A percentile compares a stretch with the other conserved stretches of the same genome.
These are phyloP conservation scores for Babyrousa celebensis DNA, from an alignment of 2,797 vertebrate genomes.

Conservation along the genomic window DNA sequence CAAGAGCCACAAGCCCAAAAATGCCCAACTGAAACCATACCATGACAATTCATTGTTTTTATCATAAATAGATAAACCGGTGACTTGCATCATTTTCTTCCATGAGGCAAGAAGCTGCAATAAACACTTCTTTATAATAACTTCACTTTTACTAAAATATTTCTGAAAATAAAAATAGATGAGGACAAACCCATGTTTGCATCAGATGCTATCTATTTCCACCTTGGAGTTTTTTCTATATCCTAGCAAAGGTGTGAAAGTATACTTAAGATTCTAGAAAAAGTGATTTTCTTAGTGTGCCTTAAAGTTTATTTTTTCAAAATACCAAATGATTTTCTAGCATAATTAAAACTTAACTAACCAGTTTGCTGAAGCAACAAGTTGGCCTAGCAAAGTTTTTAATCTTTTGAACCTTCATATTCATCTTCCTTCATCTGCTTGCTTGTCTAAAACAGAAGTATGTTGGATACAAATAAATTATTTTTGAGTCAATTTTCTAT, in stretches of 20 bases:
- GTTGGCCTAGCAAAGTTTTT: slow-evolving; percentile 34
- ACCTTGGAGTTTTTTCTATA: background rate
- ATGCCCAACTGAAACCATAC: slow-evolving; percentile 7
- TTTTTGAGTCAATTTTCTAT: background rate
- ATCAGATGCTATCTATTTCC: background rate
- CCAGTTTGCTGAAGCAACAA: slow-evolving; percentile 27
- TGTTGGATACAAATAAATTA: background rate
- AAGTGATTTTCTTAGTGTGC: background rate
- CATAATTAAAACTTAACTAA: slow-evolving; percentile 46
- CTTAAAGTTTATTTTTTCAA: slow-evolving; percentile 41
- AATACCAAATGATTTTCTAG: slow-evolving; percentile 53
- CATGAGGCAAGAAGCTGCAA: background rate
- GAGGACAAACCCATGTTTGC: background rate
- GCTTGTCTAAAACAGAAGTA: background rate
- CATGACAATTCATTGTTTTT: slow-evolving; percentile 25
- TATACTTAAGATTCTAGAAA: slow-evolving; percentile 50
- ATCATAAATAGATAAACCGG: slow-evolving; percentile 48
- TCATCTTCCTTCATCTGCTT: background rate
- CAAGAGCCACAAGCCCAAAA: background rate
- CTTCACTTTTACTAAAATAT: slow-evolving; percentile 54
- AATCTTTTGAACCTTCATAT: slow-evolving; percentile 2
- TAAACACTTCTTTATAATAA: slow-evolving; percentile 50
- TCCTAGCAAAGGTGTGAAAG: background rate
- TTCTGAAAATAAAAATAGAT: slow-evolving; percentile 32
- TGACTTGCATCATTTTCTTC: background rate